Base-by-base conservation (phyloP, 2,113 vertebrate species). In the Lota lota region DNA sequence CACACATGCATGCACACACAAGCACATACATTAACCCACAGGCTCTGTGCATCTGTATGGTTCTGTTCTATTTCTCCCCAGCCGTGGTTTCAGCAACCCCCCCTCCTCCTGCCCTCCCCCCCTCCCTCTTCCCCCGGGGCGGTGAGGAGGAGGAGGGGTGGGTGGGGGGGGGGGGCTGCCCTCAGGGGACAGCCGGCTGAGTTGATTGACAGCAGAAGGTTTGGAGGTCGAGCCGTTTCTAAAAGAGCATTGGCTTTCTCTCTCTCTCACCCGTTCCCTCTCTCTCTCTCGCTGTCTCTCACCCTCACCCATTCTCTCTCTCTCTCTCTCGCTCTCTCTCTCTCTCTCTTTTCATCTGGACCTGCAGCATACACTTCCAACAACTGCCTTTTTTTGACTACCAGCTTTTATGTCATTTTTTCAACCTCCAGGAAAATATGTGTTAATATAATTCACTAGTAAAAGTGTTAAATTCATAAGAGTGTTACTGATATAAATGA, bases 171-270 rank as follows among this genome's bases (percentile, higher is more conserved):
- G 82, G 85, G 71, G 72, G 64, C 40, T 53, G 80, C 81, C 85
- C 79, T 11, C 85, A 67, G 71, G 75, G 85, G 82, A 87, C 58
- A 60, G 69, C 76, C 70, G 74, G 79, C 82, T 83, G 79, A 56
- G 64, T 72, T 90, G 90, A 92, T 87, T 88, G 88, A 91, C 90
- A 91, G 83, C 75, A 75, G 78, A 66, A 73, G 87, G 83, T 91
- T 89, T 87, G 84, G 85, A 87, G 82, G 85, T 89, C 83, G 82
- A 85, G 81, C 70, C 84, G 77, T 78, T 74, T 87, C 70, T 84
- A 80, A 88, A 90, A 67, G 77, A 74, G 72, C 68, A 14, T 75
- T 75, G 79, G 75, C 63, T 75, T 77, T 79, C 71, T 76, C 78
- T 84, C 82, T 85, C 81, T 87, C 76, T 78, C 53, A 12, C 53